Percentiles rank a stretch among this genome's conserved stretches.
Evolutionary conservation across 1,140 invertebrate genomes (phyloP).

Genomic region (Epicauta chinensis): DNA sequence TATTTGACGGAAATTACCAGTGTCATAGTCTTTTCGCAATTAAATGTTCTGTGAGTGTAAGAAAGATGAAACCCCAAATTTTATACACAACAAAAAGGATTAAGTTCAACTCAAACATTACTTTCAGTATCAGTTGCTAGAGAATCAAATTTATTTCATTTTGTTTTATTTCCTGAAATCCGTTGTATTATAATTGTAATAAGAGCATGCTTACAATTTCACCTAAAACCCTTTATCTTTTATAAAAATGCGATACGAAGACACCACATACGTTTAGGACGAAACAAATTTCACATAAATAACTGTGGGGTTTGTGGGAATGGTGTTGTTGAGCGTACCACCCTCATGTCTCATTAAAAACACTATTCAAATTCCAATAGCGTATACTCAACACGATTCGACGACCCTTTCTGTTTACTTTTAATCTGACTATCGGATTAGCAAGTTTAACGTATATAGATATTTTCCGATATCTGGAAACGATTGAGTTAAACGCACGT

Average conservation of each 20-base stretch:
- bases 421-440: conserved; percentile 18
- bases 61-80: too few species aligned
- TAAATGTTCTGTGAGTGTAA: too few species aligned
- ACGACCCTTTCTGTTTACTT: conserved; percentile 16
- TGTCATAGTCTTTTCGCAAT: too few species aligned
- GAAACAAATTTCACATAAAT: conserved; percentile 5
- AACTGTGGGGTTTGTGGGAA: neutral
- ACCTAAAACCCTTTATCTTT: conserved; percentile 1
- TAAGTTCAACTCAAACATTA: too few species aligned
- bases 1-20: too few species aligned
- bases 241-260: neutral
- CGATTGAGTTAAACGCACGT: conserved; percentile 15
- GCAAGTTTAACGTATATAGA: conserved; percentile 13
- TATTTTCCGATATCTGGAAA: conserved; percentile 19
- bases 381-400: conserved; percentile 13
- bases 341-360: conserved; percentile 18
- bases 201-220: too few species aligned
- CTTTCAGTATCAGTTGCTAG: too few species aligned
- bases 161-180: too few species aligned
- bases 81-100: too few species aligned
- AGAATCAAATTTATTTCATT: too few species aligned
- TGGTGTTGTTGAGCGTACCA: conserved; percentile 5
- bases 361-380: conserved; percentile 9
- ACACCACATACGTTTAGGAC: neutral
- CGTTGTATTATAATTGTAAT: too few species aligned